phyloP scores from a whole-genome alignment of 1,140 invertebrate species.

The Parasteatoda tepidariorum region DNA sequence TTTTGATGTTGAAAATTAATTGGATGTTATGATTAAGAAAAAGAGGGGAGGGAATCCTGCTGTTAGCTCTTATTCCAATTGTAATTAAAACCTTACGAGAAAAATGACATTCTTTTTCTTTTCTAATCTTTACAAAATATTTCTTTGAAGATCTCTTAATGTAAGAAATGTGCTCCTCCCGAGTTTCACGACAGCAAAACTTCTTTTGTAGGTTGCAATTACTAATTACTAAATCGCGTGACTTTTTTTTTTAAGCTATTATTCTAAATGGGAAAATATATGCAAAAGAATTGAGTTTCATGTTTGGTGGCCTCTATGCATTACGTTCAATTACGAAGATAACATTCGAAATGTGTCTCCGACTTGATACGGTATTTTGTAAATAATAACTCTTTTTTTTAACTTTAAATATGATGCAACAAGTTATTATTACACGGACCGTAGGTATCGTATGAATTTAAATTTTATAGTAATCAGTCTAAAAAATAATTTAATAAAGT shows the following conservation, averaged over 20 bases:
- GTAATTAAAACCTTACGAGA: constrained; percentile 47
- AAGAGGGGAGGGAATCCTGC: neutral
- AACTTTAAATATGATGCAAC: too few relatives aligned
- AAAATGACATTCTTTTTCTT: constrained; percentile 9
- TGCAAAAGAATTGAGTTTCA: neutral
- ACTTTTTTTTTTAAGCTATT: neutral
- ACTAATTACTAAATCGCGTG: constrained; percentile 43
- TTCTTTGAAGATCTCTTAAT: neutral
- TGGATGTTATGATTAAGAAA: neutral
- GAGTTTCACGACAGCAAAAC: neutral
- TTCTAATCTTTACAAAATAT: neutral
- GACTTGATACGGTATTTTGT: too few relatives aligned
- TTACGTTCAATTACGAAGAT: neutral
- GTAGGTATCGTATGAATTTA: too few relatives aligned
- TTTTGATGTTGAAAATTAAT: constrained; percentile 7
- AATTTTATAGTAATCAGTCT: too few relatives aligned
- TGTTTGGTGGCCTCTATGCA: neutral
- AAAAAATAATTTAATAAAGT: too few relatives aligned
- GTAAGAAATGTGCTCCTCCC: neutral
- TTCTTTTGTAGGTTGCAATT: constrained; percentile 8
- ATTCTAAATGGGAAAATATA: neutral
- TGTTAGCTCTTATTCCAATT: constrained; percentile 19
- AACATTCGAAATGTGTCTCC: too few relatives aligned
- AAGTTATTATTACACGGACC: too few relatives aligned
- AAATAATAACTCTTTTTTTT: too few relatives aligned